Conservation (phyloP, 2,113 vertebrate genomes). For the Pseudopipra pipra region DNA sequence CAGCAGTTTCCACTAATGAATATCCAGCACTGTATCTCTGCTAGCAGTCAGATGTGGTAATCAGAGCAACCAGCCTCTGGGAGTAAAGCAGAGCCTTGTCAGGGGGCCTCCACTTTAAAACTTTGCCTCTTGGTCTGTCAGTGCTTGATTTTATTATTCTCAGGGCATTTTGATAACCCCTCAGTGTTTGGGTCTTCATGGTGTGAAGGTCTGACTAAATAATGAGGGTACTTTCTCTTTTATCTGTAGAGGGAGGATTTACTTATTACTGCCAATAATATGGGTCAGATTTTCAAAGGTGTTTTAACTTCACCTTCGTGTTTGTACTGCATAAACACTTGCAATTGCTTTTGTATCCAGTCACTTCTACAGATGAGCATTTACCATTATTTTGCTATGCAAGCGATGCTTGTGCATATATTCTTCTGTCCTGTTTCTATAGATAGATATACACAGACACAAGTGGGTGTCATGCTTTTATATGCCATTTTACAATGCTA, state of each 20-base stretch:
- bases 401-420: neutral
- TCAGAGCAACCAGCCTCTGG: constrained; percentile 18
- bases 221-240: constrained; percentile 62
- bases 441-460: neutral
- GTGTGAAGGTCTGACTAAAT: constrained; percentile 44
- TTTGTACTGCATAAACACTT: constrained; percentile 51
- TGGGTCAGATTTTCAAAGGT: constrained; percentile 57
- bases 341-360: constrained; percentile 38
- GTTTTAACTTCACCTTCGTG: constrained; percentile 48
- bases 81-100: constrained; percentile 44
- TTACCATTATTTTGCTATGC: constrained; percentile 25
- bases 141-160: constrained; percentile 45
- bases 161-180: constrained; percentile 56
- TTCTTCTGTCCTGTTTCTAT: neutral
- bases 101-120: constrained; percentile 57
- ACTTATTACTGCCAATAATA: constrained; percentile 51
- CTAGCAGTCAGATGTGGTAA: constrained; percentile 44
- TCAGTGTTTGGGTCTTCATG: constrained; percentile 43
- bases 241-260: constrained; percentile 58
- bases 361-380: constrained; percentile 18
- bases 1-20: constrained; percentile 16
- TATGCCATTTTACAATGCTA: neutral
- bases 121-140: constrained; percentile 45
- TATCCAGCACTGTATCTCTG: neutral
- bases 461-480: constrained; percentile 18